Base-by-base conservation (phyloP, 1,140 invertebrate species). In the Drosophila sp. region DNA sequence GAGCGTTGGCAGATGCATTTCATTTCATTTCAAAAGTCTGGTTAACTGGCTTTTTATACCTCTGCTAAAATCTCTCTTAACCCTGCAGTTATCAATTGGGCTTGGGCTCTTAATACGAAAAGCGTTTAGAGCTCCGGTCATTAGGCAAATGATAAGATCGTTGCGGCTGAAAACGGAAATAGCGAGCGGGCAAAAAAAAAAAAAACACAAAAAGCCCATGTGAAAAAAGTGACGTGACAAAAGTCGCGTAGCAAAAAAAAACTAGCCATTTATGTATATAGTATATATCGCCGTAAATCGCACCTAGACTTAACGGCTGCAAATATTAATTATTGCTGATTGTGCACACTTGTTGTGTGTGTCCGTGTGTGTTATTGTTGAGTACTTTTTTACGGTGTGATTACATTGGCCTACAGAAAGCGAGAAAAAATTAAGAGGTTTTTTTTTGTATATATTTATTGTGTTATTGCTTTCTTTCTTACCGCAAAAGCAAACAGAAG, bases 261-360 rank as follows among this genome's bases (percentile, higher is more conserved):
- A 55, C 40, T 29, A 25, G 10, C 32, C 17, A 60, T 60, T 35
- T 38, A 58, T 1, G 17, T 35, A 38, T 10, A 25, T 33, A 38
- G 17, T 38, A 38, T 25, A 38, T 11, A 30, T 30, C 35, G 11
- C 10, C 30, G 23, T 55, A 78, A 84, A 64, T 71, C 54, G 33
- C 57, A 10, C 11, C 56, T 62, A 86, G 82, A 85, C 82, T 77
- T 66, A 66, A 82, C 71, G 83, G 67, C 75, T 87, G 71, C 67
- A 55, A 72, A 86, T 67, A 70, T 79, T 64, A 82, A 82, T 85
- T 82, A 67, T 57, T 58, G 67, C 64, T 71, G 82, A 68, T 84
- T 74, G 78, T 71, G 60, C 55, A 64, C 44, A 70, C 44, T 67
- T 68, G 41, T 63, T 60, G 44, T 38, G 27, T 38, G 41, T 76